phyloP scores from a whole-genome alignment of 2,797 vertebrate species.

The Scleropages formosus region DNA sequence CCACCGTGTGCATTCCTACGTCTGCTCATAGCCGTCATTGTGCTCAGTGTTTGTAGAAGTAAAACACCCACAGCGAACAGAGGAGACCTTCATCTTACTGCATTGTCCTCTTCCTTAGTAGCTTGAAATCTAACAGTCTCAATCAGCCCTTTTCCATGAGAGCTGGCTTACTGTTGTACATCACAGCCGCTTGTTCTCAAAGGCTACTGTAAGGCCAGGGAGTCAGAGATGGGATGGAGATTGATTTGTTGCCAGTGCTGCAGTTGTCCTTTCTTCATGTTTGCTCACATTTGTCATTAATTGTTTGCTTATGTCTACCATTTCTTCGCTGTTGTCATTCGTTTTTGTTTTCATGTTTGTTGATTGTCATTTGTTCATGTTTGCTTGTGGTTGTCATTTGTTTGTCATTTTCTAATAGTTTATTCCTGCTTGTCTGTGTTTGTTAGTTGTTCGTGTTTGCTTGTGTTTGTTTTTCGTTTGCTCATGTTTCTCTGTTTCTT shows the following conservation, averaged over 20 bases:
- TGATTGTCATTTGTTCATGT: no score
- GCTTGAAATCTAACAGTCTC: constrained; percentile 35
- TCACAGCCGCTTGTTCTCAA: constrained; percentile 1
- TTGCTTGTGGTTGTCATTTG: no score
- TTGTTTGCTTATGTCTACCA: background rate
- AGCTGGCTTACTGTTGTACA: background rate
- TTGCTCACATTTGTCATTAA: no score
- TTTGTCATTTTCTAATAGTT: no score
- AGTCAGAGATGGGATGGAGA: background rate
- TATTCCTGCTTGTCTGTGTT: no score
- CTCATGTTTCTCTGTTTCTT: no score
- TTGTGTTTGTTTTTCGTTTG: no score
- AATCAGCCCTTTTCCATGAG: constrained; percentile 31
- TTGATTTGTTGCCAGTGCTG: background rate
- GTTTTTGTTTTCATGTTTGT: no score
- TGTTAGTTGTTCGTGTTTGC: no score
- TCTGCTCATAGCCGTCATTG: constrained; percentile 39
- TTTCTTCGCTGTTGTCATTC: no score
- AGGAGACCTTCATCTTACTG: constrained; percentile 45
- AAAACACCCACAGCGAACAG: constrained; percentile 39
- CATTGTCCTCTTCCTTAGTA: constrained; percentile 31
- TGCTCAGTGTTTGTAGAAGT: constrained; percentile 29
- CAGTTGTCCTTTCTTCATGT: no score
- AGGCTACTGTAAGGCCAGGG: background rate
- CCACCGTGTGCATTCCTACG: constrained; percentile 35